Base-by-base conservation (phyloP, 2,888 invertebrate genomes). In the Stomorhina lunata region DNA sequence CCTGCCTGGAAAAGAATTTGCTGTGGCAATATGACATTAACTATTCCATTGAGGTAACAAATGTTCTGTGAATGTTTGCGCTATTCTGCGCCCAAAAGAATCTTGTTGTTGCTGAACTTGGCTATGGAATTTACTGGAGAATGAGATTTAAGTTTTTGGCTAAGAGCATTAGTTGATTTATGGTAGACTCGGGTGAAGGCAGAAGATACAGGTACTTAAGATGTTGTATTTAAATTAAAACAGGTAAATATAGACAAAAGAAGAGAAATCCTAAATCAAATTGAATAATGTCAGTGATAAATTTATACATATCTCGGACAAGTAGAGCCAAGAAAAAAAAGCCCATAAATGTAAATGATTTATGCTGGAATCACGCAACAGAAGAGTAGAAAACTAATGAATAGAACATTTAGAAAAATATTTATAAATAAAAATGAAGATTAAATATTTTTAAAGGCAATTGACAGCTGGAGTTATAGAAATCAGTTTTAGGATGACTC, bases 161-260 rank as follows among this genome's bases (percentile, higher is more conserved):
- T 82, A 78, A 81, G 75, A 81, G 79, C 75, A 53, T 65, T 71
- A 53, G 53, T 79, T 82, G 79, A 82, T 75, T 82, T 82, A 79
- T 79, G 20, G 66, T 37, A 22, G 71, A 76, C 76, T 80, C 71
- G 40, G 75, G 45, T 76, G 53, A 22, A 82, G 79, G 72, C 76
- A 69, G 53, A 22, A 82, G 79, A 76, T 79, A 69, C 53, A 53
- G 43, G 43, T 63, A 82, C 75, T 73, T 79, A 75, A 79, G 79
- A 76, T 40, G 55, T 75, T 57, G 69, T 55, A 68, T 61, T 81
- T 73, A 68, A 73, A 78, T 75, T 63, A 69, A 82, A 76, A 79
- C 69, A 45, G 55, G 82, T 68, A 75, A n/a, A 75, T 79, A 76
- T 76, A 79, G 82, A 79, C 82, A 79, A 43, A n/a, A n/a, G 59